Conservation (phyloP, 1,140 invertebrate genomes). For the Meloidogyne floridensis region DNA sequence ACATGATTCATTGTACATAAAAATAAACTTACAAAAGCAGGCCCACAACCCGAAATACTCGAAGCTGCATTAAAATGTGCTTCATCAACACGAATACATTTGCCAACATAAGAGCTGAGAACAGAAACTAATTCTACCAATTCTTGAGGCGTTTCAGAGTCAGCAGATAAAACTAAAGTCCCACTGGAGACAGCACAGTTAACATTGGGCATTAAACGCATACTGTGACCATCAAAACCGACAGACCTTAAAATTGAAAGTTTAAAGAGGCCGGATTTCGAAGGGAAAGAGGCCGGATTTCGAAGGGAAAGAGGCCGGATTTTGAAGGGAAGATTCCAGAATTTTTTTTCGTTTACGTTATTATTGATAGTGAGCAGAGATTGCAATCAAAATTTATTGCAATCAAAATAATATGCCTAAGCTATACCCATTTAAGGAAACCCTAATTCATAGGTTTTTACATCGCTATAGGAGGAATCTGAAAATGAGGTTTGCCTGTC, state of each 20-base stretch:
- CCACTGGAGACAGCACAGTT: conserved; percentile 29
- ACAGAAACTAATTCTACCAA: conserved; percentile 26
- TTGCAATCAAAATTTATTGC: too few relatives aligned
- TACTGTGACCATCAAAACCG: conserved; percentile 12
- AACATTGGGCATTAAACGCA: conserved; percentile 43
- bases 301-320: too few relatives aligned
- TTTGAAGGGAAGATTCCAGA: too few relatives aligned
- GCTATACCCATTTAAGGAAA: too few relatives aligned
- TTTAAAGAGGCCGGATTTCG: too few relatives aligned
- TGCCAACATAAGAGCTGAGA: conserved; percentile 29
- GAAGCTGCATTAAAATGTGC: conserved; percentile 43
- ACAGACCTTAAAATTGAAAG: conserved; percentile 18
- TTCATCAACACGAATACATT: conserved; percentile 31
- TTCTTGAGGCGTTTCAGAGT: conserved; percentile 19
- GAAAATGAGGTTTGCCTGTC: too few relatives aligned
- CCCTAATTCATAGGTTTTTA: too few relatives aligned
- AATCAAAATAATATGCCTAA: too few relatives aligned
- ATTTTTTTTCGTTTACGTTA: too few relatives aligned
- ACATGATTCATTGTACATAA: background rate
- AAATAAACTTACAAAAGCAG: conserved; percentile 44
- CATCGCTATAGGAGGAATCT: too few relatives aligned
- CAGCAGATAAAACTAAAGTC: conserved; percentile 24
- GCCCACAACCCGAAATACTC: conserved; percentile 41
- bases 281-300: too few relatives aligned
- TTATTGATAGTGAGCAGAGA: too few relatives aligned